phyloP scores from a whole-genome alignment of 2,797 vertebrate species.

The Sarcophilus harrisii region DNA sequence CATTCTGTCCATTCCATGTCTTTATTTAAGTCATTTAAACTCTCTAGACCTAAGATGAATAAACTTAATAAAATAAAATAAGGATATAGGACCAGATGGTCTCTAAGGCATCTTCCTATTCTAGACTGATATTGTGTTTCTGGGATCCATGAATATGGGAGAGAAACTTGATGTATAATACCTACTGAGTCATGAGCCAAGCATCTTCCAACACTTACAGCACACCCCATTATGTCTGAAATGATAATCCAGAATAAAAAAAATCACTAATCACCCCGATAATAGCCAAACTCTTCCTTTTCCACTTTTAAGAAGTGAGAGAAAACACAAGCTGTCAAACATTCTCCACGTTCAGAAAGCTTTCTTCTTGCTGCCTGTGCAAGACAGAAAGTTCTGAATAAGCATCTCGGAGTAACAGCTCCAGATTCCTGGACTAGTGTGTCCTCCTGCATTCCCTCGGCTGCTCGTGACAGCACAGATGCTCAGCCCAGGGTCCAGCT shows the following conservation, averaged over 20 bases:
- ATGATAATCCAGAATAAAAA: neutral
- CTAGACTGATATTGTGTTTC: neutral
- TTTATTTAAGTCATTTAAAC: neutral
- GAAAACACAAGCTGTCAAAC: conserved; percentile 18
- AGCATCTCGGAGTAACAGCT: neutral
- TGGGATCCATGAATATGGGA: neutral
- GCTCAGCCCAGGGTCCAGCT: conserved; percentile 22
- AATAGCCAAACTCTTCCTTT: neutral
- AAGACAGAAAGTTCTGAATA: neutral
- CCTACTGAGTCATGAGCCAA: neutral
- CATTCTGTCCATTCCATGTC: neutral
- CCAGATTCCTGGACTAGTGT: neutral
- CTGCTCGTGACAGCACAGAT: neutral
- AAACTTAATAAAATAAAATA: neutral
- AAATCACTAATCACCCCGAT: accelerated
- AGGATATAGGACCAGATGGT: neutral
- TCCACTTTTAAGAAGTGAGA: neutral
- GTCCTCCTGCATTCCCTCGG: neutral
- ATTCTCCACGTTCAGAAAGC: conserved; percentile 27
- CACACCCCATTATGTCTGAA: neutral
- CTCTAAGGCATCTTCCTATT: neutral
- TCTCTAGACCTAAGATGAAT: neutral
- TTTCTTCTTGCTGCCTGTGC: neutral
- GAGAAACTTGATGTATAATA: neutral
- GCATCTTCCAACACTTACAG: neutral